Conservation (phyloP, 2,797 vertebrate species). For the Tenualosa ilisha region DNA sequence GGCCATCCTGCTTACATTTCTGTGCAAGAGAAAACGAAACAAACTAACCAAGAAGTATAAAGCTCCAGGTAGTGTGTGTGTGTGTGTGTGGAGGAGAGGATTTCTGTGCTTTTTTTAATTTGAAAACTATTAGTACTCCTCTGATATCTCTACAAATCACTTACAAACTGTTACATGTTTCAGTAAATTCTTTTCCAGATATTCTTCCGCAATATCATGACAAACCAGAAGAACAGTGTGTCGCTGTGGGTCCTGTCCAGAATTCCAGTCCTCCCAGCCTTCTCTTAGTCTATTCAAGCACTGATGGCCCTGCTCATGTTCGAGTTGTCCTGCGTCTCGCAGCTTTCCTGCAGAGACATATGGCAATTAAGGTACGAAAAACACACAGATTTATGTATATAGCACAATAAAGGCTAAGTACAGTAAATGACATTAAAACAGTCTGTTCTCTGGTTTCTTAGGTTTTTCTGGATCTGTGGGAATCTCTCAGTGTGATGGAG, state of each 20-base stretch:
- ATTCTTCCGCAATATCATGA: constrained; percentile 56
- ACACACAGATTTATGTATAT: no score
- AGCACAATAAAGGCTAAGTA: not conserved
- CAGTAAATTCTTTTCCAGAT: constrained; percentile 51
- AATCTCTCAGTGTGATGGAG: constrained; percentile 67
- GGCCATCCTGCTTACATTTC: constrained; percentile 44
- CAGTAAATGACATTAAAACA: not conserved
- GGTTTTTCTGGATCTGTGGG: constrained; percentile 80
- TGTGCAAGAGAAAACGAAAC: constrained; percentile 51
- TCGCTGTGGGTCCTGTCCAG: constrained; percentile 33
- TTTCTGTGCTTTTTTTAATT: not conserved
- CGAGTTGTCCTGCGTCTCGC: constrained; percentile 71
- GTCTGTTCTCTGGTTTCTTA: constrained; percentile 41
- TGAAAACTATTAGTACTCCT: not conserved
- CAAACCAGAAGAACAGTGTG: constrained; percentile 40
- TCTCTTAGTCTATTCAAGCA: constrained; percentile 76
- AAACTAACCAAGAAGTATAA: constrained; percentile 39
- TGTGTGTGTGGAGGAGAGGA: not conserved
- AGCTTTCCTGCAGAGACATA: constrained; percentile 76
- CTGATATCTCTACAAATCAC: not conserved
- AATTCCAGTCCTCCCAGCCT: constrained; percentile 66
- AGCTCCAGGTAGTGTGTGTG: constrained; percentile 53
- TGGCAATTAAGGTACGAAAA: constrained; percentile 72
- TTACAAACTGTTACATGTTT: constrained; percentile 6
- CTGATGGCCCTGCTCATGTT: constrained; percentile 71